A percentile compares a stretch with the other conserved stretches of the same genome.
Conservation (phyloP, 2,797 vertebrate genomes). For the Lophotriccus pileatus region DNA sequence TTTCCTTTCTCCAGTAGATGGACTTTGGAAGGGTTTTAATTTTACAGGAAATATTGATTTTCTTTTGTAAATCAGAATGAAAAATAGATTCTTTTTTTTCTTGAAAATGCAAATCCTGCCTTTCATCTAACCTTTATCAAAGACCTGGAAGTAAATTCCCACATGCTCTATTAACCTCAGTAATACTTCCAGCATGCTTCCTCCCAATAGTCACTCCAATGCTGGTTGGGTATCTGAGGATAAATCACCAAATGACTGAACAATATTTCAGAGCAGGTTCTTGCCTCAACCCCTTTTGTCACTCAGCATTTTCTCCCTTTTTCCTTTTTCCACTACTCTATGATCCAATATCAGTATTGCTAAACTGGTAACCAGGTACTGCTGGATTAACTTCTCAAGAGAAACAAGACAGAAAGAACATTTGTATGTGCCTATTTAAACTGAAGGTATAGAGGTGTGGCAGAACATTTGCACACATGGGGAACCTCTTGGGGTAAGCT, state of each 20-base stretch:
- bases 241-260: background rate
- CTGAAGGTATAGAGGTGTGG: background rate
- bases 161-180: background rate
- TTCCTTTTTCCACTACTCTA: background rate
- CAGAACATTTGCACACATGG: fast-evolving
- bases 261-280: background rate
- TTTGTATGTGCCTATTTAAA: background rate
- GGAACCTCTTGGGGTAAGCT: background rate
- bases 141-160: background rate
- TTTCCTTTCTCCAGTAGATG: background rate
- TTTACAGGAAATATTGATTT: background rate
- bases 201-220: background rate
- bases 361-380: background rate
- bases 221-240: background rate
- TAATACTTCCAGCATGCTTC: background rate
- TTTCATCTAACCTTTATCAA: background rate
- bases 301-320: background rate
- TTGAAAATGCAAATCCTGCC: background rate
- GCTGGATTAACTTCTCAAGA: background rate
- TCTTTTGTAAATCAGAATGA: background rate
- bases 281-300: background rate
- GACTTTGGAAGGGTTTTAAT: background rate
- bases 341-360: background rate
- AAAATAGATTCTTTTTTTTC: background rate
- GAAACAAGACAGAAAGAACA: background rate